phyloP scores from a whole-genome alignment of 1,140 invertebrate genomes.

The Notospermus geniculatus region DNA sequence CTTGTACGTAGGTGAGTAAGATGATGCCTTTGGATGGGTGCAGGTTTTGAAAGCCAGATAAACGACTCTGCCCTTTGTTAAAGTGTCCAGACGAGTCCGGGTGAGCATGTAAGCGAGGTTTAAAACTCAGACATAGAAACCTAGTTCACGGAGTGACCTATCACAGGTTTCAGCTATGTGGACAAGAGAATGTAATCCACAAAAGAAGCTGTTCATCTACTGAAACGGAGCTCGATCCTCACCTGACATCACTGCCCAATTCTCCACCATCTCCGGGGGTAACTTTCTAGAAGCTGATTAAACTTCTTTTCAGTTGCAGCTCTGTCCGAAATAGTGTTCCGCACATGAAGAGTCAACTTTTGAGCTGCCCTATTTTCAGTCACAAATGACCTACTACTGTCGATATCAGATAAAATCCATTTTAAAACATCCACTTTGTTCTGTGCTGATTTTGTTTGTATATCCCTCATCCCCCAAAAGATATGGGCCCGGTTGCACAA shows the following conservation, averaged over 20 bases:
- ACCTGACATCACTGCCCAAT: constrained; percentile 14
- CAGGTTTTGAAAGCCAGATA: too few relatives aligned
- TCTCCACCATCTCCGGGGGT: constrained; percentile 13
- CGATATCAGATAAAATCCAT: constrained; percentile 19
- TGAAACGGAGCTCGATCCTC: constrained; percentile 8
- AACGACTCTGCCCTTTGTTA: too few relatives aligned
- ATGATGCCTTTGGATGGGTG: too few relatives aligned
- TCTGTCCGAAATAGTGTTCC: constrained; percentile 22
- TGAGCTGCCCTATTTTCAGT: constrained; percentile 14
- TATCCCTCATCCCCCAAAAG: constrained; percentile 18
- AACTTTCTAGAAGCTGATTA: constrained; percentile 15
- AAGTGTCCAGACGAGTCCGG: too few relatives aligned
- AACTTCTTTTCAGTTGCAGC: constrained; percentile 21
- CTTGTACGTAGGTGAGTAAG: too few relatives aligned
- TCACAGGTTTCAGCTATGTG: constrained; percentile 21
- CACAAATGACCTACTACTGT: constrained; percentile 11
- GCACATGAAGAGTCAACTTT: constrained; percentile 15
- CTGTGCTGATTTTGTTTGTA: constrained; percentile 18
- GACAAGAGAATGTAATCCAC: too few relatives aligned
- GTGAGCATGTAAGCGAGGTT: too few relatives aligned
- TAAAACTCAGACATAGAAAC: too few relatives aligned
- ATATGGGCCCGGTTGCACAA: too few relatives aligned
- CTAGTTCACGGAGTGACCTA: constrained; percentile 1
- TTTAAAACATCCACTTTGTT: constrained; percentile 20
- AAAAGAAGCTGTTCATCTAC: constrained; percentile 7